Evolutionary conservation across 1,140 invertebrate species (phyloP), one percentile per base, ranked within the genome.

Genomic region (Tetramorium simillimum): DNA sequence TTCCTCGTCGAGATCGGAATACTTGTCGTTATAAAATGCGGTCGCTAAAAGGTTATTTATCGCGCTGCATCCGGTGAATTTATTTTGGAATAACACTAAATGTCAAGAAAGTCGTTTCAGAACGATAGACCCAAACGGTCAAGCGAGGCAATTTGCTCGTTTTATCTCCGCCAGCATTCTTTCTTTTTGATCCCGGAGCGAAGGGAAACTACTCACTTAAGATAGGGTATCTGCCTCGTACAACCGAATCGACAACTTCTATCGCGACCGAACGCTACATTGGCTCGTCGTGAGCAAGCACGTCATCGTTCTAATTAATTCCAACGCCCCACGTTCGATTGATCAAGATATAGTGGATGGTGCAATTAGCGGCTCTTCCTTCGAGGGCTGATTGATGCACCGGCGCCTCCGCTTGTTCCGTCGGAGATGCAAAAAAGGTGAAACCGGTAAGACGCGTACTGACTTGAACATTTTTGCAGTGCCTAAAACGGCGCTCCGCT

Each of bases 241-340:
- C 87, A 73, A 86, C 72, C 49, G 53, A 86, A 86, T 82, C 82
- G 86, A 58, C 46, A 72, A 85, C 56, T 73, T 49, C 58, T 81
- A 84, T 75, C 69, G 69, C 53, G 62, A 69, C 75, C 78, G 49
- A 63, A 16, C 80, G 77, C 40, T 82, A 62, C 84, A 81, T 53
- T 53, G 86, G 70, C 85, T 86, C 86, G 84, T 72, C 86, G 76
- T 88, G 87, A 70, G 78, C 88, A 85, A 76, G 89, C 92, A 92
- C 90, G 90, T 93, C 92, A 93, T 91, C 92, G 88, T 92, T 88
- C 90, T 92, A 93, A 93, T 93, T 92, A 92, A 93, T 93, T 93
- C 88, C 88, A 88, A 78, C 87, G 91, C 90, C 88, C 90, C 88
- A 63, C 75, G 76, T 88, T 63, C 88, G 89, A 93, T 92, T 89